Conservation (phyloP, 1,140 invertebrate species). For the Drosophila malerkotliana region DNA sequence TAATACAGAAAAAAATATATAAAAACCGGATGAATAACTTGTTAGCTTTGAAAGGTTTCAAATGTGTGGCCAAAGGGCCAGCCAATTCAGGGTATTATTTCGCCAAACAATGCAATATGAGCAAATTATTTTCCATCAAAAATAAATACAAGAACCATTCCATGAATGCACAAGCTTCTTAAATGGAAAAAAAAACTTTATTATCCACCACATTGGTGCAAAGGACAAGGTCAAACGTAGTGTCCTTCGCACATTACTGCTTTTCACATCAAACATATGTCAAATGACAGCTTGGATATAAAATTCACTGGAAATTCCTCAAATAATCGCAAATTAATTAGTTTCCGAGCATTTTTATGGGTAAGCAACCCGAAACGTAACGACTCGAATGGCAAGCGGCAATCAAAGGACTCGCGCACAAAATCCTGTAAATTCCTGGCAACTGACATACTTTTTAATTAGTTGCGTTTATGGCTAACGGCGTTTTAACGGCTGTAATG, state of each 20-base stretch:
- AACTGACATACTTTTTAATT: constrained; percentile 48
- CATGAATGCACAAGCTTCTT: background rate
- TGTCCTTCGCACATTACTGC: constrained; percentile 13
- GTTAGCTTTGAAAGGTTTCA: background rate
- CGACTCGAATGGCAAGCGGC: background rate
- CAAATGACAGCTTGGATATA: constrained; percentile 11
- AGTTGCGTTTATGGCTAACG: constrained; percentile 38
- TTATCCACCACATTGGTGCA: background rate
- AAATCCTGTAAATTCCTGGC: constrained; percentile 25
- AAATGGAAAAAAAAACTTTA: background rate
- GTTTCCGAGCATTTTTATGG: constrained; percentile 33
- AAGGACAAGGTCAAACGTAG: constrained; percentile 8
- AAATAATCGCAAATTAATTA: constrained; percentile 44
- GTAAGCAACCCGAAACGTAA: background rate
- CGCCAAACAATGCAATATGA: background rate
- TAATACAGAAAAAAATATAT: background rate
- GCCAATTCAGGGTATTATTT: background rate
- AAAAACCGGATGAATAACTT: constrained; percentile 1
- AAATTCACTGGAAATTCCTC: constrained; percentile 35
- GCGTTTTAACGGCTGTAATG: constrained; percentile 20
- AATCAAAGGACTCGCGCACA: constrained; percentile 8
- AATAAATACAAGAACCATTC: background rate
- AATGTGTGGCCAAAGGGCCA: background rate
- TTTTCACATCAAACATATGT: constrained; percentile 19
- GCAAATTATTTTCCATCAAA: background rate